phyloP scores from a whole-genome alignment of 2,113 vertebrate species.

The Phylloscopus trochilus region DNA sequence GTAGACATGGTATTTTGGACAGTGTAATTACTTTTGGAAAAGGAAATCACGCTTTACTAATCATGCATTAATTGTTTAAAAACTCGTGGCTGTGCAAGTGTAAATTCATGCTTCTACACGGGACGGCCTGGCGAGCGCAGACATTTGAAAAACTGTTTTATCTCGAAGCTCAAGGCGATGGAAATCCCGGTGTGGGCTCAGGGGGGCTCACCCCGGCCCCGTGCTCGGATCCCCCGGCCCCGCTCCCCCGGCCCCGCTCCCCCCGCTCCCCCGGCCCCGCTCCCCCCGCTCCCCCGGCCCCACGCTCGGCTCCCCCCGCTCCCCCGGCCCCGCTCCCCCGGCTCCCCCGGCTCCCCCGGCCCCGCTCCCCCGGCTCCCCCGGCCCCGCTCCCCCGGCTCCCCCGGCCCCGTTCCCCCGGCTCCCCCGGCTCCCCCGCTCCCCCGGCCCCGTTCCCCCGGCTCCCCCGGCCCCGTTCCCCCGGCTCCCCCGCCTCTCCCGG shows the following conservation, averaged over 20 bases:
- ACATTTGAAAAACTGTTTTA: neutral
- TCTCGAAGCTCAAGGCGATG: rapidly evolving
- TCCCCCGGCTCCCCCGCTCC: too few species aligned
- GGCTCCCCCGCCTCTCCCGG: too few species aligned
- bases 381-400: too few species aligned
- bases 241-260: too few species aligned
- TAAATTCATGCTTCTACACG: neutral
- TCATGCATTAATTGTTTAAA: neutral
- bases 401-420: too few species aligned
- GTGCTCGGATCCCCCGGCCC: too few species aligned
- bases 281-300: neutral
- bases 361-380: too few species aligned
- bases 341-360: too few species aligned
- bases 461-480: too few species aligned
- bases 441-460: too few species aligned
- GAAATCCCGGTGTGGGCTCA: neutral
- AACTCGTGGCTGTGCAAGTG: neutral
- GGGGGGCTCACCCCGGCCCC: too few species aligned
- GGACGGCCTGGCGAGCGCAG: neutral
- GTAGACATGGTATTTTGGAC: rapidly evolving
- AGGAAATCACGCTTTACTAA: too few species aligned
- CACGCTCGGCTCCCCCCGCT: neutral
- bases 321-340: neutral
- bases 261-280: neutral
- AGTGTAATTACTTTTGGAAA: neutral